These are phyloP conservation scores for Falcunculus frontatus DNA, from an alignment of 2,113 vertebrate species.

Conservation along the genomic window DNA sequence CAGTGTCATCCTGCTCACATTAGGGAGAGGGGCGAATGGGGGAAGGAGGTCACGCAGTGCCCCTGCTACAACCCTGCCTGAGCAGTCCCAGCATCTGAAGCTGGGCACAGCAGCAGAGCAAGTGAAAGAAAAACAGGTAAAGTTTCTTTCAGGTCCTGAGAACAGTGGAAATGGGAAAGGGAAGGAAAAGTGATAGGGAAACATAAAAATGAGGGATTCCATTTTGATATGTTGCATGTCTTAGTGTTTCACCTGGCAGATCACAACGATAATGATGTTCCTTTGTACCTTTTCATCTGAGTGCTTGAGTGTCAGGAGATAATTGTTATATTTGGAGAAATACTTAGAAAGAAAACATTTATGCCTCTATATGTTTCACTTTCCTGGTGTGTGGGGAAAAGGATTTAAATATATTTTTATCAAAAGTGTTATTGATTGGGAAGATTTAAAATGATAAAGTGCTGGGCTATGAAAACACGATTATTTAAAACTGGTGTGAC, in stretches of 20 bases:
- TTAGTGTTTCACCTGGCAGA: neutral
- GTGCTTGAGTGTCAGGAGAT: neutral
- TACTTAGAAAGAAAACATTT: neutral
- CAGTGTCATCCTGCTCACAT: neutral
- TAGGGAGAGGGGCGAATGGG: rapidly evolving
- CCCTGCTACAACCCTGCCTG: neutral
- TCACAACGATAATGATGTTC: neutral
- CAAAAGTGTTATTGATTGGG: neutral
- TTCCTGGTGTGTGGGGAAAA: neutral
- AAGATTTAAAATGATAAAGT: neutral
- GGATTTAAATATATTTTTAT: neutral
- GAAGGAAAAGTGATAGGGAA: neutral
- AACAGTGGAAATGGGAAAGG: neutral
- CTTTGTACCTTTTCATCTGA: neutral
- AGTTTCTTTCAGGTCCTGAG: neutral
- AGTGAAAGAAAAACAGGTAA: neutral
- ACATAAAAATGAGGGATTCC: neutral
- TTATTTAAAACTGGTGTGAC: constrained; percentile 12
- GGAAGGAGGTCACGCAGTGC: neutral
- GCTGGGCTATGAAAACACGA: neutral
- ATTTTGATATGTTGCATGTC: rapidly evolving
- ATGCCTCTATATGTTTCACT: neutral
- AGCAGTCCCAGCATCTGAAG: rapidly evolving
- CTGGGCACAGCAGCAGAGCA: neutral
- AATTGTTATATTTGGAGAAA: neutral